These are phyloP conservation scores for Acanthosepion lycidas DNA, from an alignment of 2,888 invertebrate species.

Conservation along the genomic window DNA sequence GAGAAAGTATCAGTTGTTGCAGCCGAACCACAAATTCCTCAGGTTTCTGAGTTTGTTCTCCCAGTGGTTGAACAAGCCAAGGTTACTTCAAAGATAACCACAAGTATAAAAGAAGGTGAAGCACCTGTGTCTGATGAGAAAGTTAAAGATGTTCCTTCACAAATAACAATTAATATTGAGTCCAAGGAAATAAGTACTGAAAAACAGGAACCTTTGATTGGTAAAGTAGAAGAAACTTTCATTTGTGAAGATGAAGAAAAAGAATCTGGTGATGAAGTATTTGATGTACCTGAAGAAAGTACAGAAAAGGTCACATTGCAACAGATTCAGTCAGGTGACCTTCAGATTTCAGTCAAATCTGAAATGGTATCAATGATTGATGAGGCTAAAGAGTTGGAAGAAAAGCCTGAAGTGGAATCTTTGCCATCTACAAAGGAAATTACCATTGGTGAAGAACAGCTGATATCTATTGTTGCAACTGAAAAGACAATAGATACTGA, in stretches of 20 bases:
- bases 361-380: slow-evolving; percentile 24
- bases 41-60: slow-evolving; percentile 48
- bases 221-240: background rate
- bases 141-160: slow-evolving; percentile 6
- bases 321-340: background rate
- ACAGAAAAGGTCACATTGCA: background rate
- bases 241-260: slow-evolving; percentile 38
- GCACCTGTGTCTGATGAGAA: slow-evolving; percentile 47
- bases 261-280: background rate
- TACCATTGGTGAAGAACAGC: background rate
- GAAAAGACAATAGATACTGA: background rate
- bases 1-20: slow-evolving; percentile 43
- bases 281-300: slow-evolving; percentile 20
- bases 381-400: background rate
- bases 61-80: slow-evolving; percentile 43
- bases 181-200: slow-evolving; percentile 42
- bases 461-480: background rate
- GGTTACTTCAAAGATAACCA: slow-evolving; percentile 48
- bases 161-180: background rate
- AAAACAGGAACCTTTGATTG: slow-evolving; percentile 35
- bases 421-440: slow-evolving; percentile 35
- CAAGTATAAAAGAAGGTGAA: slow-evolving; percentile 43
- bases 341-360: background rate
- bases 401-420: slow-evolving; percentile 39
- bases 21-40: slow-evolving; percentile 39